Base-by-base conservation (phyloP, 2,113 vertebrate genomes). In the Antechinus stuartii region DNA sequence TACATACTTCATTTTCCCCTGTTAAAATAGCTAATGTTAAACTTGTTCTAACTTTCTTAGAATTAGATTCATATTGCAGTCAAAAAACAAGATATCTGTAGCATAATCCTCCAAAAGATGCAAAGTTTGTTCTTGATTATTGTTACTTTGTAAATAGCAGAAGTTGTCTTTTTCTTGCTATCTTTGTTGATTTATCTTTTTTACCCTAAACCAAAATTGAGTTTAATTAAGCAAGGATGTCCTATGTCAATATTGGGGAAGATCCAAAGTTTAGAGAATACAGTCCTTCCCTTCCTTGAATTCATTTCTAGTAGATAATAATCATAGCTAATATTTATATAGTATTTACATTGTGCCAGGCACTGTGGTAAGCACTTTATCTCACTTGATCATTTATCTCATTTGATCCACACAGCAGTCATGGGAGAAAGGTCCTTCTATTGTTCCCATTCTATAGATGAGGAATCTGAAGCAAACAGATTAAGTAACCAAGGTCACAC, bases 251-350 rank as follows among this genome's bases (percentile, higher is more conserved):
- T 42, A 84, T 42, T 84, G 68, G n/a, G 68, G n/a, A 84, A 84
- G 68, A 84, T 84, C 68, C 68, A 42, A 84, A 84, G 68, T 84
- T 84, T 84, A 84, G n/a, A 84, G 68, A n/a, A 84, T 84, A 84
- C n/a, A 84, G n/a, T 84, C 68, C 68, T 84, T 42, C 6, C 19
- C n/a, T 84, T 84, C 68, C 68, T 84, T 16, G 35, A 42, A 84
- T 84, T 42, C 68, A 84, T 84, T 16, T 22, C 14, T 84, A 84
- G 35, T 84, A 42, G 68, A 84, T 84, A 22, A 84, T 84, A 42
- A 84, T 42, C 8, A 84, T 84, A 23, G 19, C n/a, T 76, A 23
- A 84, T 42, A 42, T 84, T 23, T 84, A 84, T 23, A 42, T 84
- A 84, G n/a, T 42, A 14, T 84, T 84, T n/a, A 84, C n/a, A 3